Evolutionary conservation across 2,797 vertebrate species (phyloP).

Genomic region (Philypnodon macrostomus): DNA sequence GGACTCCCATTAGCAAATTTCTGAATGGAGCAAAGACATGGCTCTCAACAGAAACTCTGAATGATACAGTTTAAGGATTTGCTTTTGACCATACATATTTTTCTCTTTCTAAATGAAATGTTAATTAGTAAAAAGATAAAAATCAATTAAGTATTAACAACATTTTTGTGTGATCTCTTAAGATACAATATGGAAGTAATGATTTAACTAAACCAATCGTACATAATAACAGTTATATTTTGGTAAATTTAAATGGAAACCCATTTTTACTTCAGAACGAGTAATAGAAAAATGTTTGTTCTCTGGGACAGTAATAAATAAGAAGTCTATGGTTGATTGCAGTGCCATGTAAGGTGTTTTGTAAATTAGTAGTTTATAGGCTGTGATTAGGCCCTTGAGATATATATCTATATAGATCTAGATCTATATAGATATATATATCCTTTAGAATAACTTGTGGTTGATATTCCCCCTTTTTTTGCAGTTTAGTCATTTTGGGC

Average conservation of each 20-base stretch:
- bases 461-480: slow-evolving; percentile 50
- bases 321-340: slow-evolving; percentile 52
- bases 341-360: slow-evolving; percentile 31
- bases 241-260: no score
- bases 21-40: slow-evolving; percentile 94
- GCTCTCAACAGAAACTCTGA: slow-evolving; percentile 95
- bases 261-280: no score
- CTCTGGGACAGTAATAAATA: not conserved
- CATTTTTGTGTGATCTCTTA: slow-evolving; percentile 3
- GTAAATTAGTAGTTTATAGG: slow-evolving; percentile 48
- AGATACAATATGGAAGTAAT: no score
- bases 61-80: slow-evolving; percentile 75
- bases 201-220: no score
- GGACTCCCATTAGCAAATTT: slow-evolving; percentile 94
- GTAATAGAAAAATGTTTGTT: no score
- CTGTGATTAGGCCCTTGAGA: no score
- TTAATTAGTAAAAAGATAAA: slow-evolving; percentile 28
- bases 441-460: slow-evolving; percentile 58
- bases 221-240: not conserved
- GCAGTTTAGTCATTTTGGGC: slow-evolving; percentile 51
- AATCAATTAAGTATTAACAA: slow-evolving; percentile 31
- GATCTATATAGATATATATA: slow-evolving; percentile 28
- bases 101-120: slow-evolving; percentile 41
- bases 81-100: slow-evolving; percentile 15
- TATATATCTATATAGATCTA: slow-evolving; percentile 34